Evolutionary conservation across 2,888 invertebrate species (phyloP), one percentile per base, ranked within the genome.

Genomic region (Mythimna vitellina): DNA sequence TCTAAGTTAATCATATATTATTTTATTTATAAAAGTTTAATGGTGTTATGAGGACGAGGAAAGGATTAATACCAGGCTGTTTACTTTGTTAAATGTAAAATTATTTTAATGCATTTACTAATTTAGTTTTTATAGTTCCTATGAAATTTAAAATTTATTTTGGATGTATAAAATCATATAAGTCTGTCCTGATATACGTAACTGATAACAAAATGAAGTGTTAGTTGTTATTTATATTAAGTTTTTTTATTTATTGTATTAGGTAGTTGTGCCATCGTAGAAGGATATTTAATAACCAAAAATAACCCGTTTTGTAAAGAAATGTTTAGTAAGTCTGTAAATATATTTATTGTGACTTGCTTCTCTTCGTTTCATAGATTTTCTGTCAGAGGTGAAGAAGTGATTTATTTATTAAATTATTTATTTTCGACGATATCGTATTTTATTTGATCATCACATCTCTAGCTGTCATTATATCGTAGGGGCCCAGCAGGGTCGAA

Each of bases 181-280:
- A 76, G 73, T 73, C 51, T 65, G 60, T 65, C 25, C 75, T 56
- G 8, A 56, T 29, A 53, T 62, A 62, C 46, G 56, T 73, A 80
- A 57, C 22, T 73, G 29, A 4, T 46, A 29, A 22, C 12, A 63
- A 54, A 71, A 38, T 12, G 0, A 49, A 38, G 22, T 62, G 22
- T 78, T 63, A 22, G 58, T 25, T 57, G 1, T 57, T 54, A 57
- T 32, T 60, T 14, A 35, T 57, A 22, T 29, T 38, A 49, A 3
- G 5, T 46, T 42, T 29, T 66, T 63, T 10, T 35, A 66, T 66
- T 60, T 25, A 46, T 58, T 76, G 20, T 54, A 38, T 64, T 60
- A 62, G 1, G 20, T 81, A 85, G 78, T 66, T 71, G 84, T 84
- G 84, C 84, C 84, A 84, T 84, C 22, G 51, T 85, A 85, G 81